Base-by-base conservation (phyloP, 2,797 vertebrate genomes). In the Lepilemur septentrionalis region DNA sequence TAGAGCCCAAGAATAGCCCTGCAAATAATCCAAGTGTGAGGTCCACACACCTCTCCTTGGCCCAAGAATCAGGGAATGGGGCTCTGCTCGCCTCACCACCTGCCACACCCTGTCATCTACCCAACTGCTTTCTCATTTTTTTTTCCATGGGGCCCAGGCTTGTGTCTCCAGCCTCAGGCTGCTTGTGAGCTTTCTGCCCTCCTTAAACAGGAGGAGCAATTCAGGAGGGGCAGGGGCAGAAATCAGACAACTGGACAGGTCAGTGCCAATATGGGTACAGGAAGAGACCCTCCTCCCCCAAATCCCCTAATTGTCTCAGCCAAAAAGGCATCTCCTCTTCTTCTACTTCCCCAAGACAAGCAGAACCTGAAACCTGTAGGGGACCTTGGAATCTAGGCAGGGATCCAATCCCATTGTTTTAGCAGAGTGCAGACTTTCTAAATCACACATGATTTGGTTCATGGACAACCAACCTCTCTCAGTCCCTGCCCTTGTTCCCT, bases 191-290 rank as follows among this genome's bases (percentile, higher is more conserved):
- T 41, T 10, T 23, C 72, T 69, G 35, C 50, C 13, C 63, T 88
- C 57, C 43, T 80, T n/a, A 69, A 25, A 4, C 0, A 93, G 28
- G 38, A 82, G 38, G 35, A 73, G 17, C 32, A 76, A 82, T 28
- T 87, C 46, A 57, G 59, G 14, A 93, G 22, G 22, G 55, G 75
- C 52, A 50, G 25, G 7, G 70, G 38, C 57, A 84, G 72, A 84
- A 94, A 75, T 48, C 92, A 93, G 18, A 78, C 88, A 81, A 28
- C 41, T 89, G 50, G 72, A 94, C 89, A 95, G 89, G 96, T 92
- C 78, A 95, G 89, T 94, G 72, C 8, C 35, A 61, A 75, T 28
- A 30, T 65, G 12, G 65, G 3, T 48, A 2, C 25, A 69, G 32
- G 28, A 81, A 72, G 55, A 85, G 23, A 70, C 12, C 50, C 23